Percentiles rank a stretch among this genome's conserved stretches.
Conservation (phyloP, 2,888 invertebrate genomes). For the Serrognathus titanus region DNA sequence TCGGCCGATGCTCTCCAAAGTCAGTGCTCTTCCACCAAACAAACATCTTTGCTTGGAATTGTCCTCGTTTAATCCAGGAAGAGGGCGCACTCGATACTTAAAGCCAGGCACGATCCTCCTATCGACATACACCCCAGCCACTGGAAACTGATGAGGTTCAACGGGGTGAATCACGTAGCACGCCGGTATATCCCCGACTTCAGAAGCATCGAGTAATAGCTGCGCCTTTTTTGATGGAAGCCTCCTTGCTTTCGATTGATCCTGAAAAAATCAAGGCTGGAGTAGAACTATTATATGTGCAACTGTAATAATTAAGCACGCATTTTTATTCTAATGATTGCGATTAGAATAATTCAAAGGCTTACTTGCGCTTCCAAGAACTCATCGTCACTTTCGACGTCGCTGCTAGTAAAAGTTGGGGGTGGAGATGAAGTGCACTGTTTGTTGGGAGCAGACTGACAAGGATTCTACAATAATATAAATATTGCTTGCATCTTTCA, state of each 20-base stretch:
- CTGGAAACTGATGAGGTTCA: constrained; percentile 63
- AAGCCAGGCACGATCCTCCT: constrained; percentile 70
- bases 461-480: constrained; percentile 28
- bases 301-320: not conserved
- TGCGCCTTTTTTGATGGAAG: constrained; percentile 7
- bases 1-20: constrained; percentile 65
- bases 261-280: not conserved
- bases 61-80: constrained; percentile 50
- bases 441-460: constrained; percentile 23
- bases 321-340: not conserved
- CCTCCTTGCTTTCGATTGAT: not conserved
- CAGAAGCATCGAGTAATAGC: constrained; percentile 55
- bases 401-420: constrained; percentile 32
- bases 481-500: constrained; percentile 1
- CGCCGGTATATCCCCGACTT: constrained; percentile 64
- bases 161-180: constrained; percentile 60
- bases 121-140: constrained; percentile 71
- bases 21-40: constrained; percentile 65
- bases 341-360: constrained; percentile 2
- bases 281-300: not conserved
- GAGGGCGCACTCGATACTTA: constrained; percentile 67
- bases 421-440: constrained; percentile 26
- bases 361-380: constrained; percentile 26
- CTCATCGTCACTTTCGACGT: constrained; percentile 35
- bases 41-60: constrained; percentile 48